Conservation (phyloP, 2,113 vertebrate species). For the Copsychus sechellarum region DNA sequence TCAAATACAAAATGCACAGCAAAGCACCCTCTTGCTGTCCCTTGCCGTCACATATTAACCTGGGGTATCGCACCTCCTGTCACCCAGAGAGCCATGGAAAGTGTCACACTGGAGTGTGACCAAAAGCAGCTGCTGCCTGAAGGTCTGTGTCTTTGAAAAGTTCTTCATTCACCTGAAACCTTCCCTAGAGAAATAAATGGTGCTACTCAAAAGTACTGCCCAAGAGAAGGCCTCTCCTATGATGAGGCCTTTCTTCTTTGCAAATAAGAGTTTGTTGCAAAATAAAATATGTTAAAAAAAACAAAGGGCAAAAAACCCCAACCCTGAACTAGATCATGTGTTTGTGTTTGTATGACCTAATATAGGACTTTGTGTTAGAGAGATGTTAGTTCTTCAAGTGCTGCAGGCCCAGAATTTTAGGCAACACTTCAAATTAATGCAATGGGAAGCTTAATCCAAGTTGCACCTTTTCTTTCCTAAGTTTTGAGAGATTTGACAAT, state of each 20-base stretch:
- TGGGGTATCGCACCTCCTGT: neutral
- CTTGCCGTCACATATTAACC: neutral
- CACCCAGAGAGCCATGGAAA: neutral
- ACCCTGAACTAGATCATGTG: neutral
- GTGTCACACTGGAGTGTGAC: neutral
- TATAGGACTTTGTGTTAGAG: neutral
- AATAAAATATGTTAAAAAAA: neutral
- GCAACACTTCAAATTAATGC: neutral
- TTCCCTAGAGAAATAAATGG: neutral
- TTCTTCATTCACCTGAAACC: neutral
- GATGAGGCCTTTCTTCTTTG: neutral
- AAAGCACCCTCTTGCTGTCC: neutral
- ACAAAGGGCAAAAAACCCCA: accelerated
- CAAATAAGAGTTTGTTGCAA: neutral
- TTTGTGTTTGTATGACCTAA: neutral
- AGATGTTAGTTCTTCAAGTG: neutral
- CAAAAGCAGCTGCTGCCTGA: neutral
- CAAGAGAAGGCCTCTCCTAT: neutral
- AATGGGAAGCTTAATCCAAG: neutral
- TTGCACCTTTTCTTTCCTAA: neutral
- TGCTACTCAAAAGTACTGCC: neutral
- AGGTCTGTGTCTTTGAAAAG: neutral
- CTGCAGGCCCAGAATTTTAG: neutral
- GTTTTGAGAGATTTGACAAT: neutral
- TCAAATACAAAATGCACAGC: neutral